Percentiles rank a stretch among this genome's conserved stretches.
Evolutionary conservation across 2,797 vertebrate species (phyloP).

Genomic region (Mallotus villosus): DNA sequence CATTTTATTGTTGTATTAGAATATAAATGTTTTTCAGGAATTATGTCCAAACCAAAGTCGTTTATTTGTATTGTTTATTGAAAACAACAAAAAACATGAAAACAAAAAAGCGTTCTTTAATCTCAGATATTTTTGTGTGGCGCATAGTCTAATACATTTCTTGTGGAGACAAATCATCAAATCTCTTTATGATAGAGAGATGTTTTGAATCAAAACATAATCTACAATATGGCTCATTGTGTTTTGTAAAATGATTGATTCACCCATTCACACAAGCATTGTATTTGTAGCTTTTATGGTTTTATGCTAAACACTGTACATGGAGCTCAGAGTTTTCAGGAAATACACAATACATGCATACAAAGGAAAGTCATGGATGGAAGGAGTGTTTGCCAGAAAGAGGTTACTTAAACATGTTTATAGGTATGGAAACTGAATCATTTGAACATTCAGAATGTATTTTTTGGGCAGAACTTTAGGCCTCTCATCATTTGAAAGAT

Average conservation of each 20-base stretch:
- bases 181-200: not conserved
- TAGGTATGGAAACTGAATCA: constrained; percentile 3
- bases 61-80: constrained; percentile 57
- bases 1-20: not conserved
- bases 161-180: not conserved
- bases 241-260: constrained; percentile 15
- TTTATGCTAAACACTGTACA: not conserved
- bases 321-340: constrained; percentile 26
- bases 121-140: constrained; percentile 17
- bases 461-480: constrained; percentile 24
- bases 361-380: constrained; percentile 24
- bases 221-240: constrained; percentile 26
- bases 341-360: constrained; percentile 30
- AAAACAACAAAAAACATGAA: constrained; percentile 36
- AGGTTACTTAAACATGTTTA: not conserved
- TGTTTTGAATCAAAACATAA: constrained; percentile 8
- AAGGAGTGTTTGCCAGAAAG: no score
- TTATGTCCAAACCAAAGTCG: not conserved
- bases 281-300: not conserved
- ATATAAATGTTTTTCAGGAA: no score
- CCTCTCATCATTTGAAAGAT: constrained; percentile 35
- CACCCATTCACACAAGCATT: not conserved
- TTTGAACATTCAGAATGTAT: constrained; percentile 3
- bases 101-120: constrained; percentile 18
- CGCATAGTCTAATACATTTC: not conserved